A percentile compares a stretch with the other conserved stretches of the same genome.
phyloP scores from a whole-genome alignment of 2,888 invertebrate genomes.

The Dryobota labecula region DNA sequence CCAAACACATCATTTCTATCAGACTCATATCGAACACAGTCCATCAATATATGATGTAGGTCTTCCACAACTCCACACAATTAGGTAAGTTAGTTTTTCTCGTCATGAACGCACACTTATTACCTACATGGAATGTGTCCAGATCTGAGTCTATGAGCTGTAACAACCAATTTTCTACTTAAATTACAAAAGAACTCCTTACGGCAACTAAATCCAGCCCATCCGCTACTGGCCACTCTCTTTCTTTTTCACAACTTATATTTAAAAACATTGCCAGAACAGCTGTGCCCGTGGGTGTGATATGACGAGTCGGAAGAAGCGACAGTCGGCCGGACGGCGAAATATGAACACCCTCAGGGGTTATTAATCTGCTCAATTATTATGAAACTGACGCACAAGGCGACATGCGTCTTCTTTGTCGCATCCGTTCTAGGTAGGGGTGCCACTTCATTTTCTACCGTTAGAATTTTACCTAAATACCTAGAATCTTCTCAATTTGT shows the following conservation, averaged over 20 bases:
- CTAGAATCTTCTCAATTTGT: neutral
- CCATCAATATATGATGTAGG: too few species aligned
- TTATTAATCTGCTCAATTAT: constrained; percentile 89
- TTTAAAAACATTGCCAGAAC: constrained; percentile 52
- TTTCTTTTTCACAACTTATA: constrained; percentile 44
- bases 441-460: constrained; percentile 61
- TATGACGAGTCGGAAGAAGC: constrained; percentile 64
- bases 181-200: too few species aligned
- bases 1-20: too few species aligned
- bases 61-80: too few species aligned
- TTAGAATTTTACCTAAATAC: neutral
- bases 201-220: constrained; percentile 2
- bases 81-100: too few species aligned
- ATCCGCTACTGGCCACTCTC: constrained; percentile 6
- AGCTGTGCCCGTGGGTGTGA: constrained; percentile 64
- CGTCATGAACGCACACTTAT: too few species aligned
- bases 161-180: too few species aligned
- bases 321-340: constrained; percentile 80
- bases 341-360: constrained; percentile 85
- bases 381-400: constrained; percentile 85
- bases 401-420: constrained; percentile 83
- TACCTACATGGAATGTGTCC: too few species aligned
- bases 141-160: too few species aligned
- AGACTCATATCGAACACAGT: too few species aligned
- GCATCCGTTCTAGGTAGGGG: constrained; percentile 83